Conservation (phyloP, 2,797 vertebrate genomes). For the Enteromius trimaculatus region DNA sequence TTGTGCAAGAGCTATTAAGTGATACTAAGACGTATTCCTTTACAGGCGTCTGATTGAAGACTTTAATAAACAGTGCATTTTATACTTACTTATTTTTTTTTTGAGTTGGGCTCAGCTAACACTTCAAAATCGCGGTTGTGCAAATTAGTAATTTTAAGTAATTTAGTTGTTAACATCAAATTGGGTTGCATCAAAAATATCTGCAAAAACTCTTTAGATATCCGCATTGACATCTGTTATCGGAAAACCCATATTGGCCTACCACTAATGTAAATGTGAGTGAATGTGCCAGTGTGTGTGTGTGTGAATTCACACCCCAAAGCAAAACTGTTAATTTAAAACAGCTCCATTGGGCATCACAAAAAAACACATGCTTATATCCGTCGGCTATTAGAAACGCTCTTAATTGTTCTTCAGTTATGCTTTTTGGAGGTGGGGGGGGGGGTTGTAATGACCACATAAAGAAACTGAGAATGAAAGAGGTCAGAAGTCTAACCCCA, state of each 20-base stretch:
- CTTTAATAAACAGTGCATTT: not conserved
- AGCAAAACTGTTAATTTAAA: not conserved
- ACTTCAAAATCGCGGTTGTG: too few species aligned
- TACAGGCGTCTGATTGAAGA: not conserved
- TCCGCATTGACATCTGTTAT: not conserved
- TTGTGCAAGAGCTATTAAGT: not conserved
- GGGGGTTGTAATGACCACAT: conserved; percentile 30
- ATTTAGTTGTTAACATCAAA: not conserved
- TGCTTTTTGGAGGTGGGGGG: conserved; percentile 26
- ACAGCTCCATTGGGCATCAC: conserved; percentile 59
- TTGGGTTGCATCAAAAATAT: not conserved
- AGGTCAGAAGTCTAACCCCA: conserved; percentile 17
- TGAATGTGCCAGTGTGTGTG: not conserved
- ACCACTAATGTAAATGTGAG: conserved; percentile 2
- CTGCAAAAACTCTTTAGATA: not conserved
- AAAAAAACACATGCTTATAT: conserved; percentile 40
- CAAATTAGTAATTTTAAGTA: not conserved
- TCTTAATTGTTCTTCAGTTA: not conserved
- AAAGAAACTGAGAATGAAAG: not conserved
- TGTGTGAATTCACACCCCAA: conserved; percentile 8
- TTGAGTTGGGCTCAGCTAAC: not conserved
- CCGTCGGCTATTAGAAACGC: conserved; percentile 28
- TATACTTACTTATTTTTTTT: too few species aligned
- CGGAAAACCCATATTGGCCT: conserved; percentile 1
- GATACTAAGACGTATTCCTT: not conserved